Conservation (phyloP, 1,140 invertebrate genomes). For the Coboldia fuscipes region DNA sequence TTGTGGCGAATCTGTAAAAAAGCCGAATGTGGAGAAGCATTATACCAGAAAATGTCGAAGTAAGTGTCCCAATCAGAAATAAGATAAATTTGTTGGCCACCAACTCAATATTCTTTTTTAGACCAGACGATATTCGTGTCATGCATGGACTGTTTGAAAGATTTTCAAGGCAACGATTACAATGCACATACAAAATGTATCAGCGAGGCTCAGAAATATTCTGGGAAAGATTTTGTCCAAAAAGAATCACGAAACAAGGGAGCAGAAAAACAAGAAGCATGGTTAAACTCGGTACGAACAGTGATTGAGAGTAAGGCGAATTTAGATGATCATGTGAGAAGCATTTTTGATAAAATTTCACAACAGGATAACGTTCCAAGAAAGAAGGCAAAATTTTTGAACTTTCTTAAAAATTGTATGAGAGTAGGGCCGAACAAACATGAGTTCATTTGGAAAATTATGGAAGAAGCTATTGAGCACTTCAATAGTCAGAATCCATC, state of each 20-base stretch:
- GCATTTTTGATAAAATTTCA: constrained; percentile 45
- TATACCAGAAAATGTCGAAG: constrained; percentile 47
- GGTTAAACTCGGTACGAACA: constrained; percentile 62
- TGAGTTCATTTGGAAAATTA: constrained; percentile 41
- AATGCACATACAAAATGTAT: constrained; percentile 74
- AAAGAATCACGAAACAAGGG: constrained; percentile 62
- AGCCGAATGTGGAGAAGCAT: constrained; percentile 80
- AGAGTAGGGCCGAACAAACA: constrained; percentile 29
- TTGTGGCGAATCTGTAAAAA: constrained; percentile 76
- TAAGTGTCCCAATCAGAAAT: constrained; percentile 14
- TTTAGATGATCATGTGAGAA: constrained; percentile 30
- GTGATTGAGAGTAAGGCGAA: constrained; percentile 31
- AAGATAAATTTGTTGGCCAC: constrained; percentile 8
- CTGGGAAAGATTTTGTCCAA: constrained; percentile 55
- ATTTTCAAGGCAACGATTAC: constrained; percentile 62
- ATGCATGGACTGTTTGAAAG: constrained; percentile 82
- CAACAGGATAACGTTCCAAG: constrained; percentile 75
- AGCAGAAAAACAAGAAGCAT: constrained; percentile 71
- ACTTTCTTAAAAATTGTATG: constrained; percentile 43
- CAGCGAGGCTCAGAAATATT: constrained; percentile 76
- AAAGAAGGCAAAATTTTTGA: constrained; percentile 74
- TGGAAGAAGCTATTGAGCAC: constrained; percentile 39
- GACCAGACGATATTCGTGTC: constrained; percentile 40
- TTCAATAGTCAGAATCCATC: too few species aligned
- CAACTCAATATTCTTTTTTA: too few species aligned